Evolutionary conservation across 2,797 vertebrate species (phyloP), one percentile per base, ranked within the genome.

Genomic region (Scolopax bukidnonensis): DNA sequence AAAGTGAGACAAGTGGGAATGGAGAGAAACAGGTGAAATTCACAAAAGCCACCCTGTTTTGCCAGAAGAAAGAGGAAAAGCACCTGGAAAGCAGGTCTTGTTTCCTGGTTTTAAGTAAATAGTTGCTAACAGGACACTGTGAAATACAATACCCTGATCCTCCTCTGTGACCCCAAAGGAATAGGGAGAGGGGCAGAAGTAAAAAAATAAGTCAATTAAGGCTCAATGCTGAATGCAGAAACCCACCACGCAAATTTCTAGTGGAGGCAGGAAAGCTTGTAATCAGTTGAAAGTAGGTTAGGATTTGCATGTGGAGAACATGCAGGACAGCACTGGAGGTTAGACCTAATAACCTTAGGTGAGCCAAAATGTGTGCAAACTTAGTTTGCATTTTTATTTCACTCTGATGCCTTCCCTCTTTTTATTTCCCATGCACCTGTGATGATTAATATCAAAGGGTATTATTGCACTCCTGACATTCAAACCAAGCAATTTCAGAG

Each of bases 391-490:
- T 75, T 65, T 73, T 28, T 10, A 25, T 70, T 85, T 41, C 15
- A 18, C 28, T 69, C 59, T 28, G 21, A 38, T 7, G 1, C 13
- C 28, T 4, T 30, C 41, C 16, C 23, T 24, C 17, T 45, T 63
- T 64, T 59, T 63, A 65, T 77, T 92, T 80, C 60, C 64, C 25
- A 3, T 10, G 75, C 70, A 80, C 16, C 84, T 25, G 16, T n/a
- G 38, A 14, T 28, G 68, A 91, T 96, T 53, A 28, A 83, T 70
- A 80, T 45, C 82, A 54, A 13, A 90, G 56, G 60, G 43, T 41
- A 61, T 74, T 67, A 56, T 10, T 89, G 68, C 78, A 12, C 56
- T 83, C 60, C 81, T 92, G 88, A 57, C 89, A 74, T 89, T 84
- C 89, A 77, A 83, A 82, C 59, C 86, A 16, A 67, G 78, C 64